phyloP scores from a whole-genome alignment of 1,140 invertebrate genomes.

The Drosophila triauraria region DNA sequence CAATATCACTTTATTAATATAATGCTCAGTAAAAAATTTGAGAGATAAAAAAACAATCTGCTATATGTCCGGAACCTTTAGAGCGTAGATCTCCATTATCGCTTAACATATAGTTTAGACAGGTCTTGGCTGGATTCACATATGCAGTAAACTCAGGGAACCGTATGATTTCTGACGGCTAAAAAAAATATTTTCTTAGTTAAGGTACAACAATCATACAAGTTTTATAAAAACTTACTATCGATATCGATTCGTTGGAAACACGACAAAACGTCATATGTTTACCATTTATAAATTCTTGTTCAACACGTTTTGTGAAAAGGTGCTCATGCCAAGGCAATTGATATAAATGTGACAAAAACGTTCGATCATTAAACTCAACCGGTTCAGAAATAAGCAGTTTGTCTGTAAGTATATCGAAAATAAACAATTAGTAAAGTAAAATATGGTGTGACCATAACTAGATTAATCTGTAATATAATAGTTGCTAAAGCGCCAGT shows the following conservation, averaged over 20 bases:
- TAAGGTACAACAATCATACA: background rate
- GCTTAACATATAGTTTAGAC: conserved; percentile 66
- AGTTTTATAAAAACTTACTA: conserved; percentile 59
- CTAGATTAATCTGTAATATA: background rate
- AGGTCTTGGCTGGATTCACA: conserved; percentile 71
- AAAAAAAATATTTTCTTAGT: background rate
- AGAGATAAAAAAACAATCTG: background rate
- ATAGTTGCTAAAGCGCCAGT: too few relatives aligned
- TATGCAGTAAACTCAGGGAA: conserved; percentile 78
- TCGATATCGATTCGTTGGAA: conserved; percentile 80
- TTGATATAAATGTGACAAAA: conserved; percentile 90
- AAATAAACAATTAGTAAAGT: background rate
- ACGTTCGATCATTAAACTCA: conserved; percentile 91
- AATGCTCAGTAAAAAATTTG: background rate
- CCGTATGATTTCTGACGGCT: conserved; percentile 76
- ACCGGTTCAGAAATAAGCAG: conserved; percentile 91
- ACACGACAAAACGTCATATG: conserved; percentile 84
- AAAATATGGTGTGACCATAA: background rate
- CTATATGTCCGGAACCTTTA: conserved; percentile 14
- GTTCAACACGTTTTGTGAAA: conserved; percentile 90
- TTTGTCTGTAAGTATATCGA: conserved; percentile 85
- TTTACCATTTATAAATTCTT: conserved; percentile 89
- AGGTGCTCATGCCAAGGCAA: conserved; percentile 91
- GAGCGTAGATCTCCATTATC: conserved; percentile 67
- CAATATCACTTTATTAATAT: background rate